Percentiles rank a stretch among this genome's conserved stretches.
These are phyloP conservation scores for Chloroclystis v-ata DNA, from an alignment of 2,888 invertebrate genomes.

Conservation along the genomic window DNA sequence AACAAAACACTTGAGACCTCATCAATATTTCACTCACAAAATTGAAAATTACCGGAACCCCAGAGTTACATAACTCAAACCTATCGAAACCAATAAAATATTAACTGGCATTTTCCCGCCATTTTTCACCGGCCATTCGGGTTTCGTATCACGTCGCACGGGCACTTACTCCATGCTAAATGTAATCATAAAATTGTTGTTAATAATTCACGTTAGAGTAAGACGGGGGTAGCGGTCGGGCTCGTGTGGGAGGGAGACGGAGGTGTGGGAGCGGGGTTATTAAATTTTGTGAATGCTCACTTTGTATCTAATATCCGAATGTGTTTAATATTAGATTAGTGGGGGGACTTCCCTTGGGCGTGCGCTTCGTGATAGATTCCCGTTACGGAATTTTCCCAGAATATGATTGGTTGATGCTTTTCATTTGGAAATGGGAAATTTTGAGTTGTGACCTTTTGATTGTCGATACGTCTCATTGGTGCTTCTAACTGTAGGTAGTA, in stretches of 20 bases:
- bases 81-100: constrained; percentile 76
- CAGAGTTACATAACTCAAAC: constrained; percentile 69
- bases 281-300: constrained; percentile 77
- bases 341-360: constrained; percentile 60
- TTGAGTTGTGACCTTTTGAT: constrained; percentile 38
- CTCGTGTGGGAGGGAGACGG: constrained; percentile 34
- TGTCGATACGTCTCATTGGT: constrained; percentile 19
- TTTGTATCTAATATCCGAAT: constrained; percentile 78
- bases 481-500: too few species aligned
- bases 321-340: constrained; percentile 78
- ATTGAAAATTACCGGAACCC: constrained; percentile 72
- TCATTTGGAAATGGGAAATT: constrained; percentile 62
- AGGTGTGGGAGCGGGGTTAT: constrained; percentile 68
- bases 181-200: constrained; percentile 78
- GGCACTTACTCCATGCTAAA: constrained; percentile 71
- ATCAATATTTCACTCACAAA: constrained; percentile 75
- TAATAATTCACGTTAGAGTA: constrained; percentile 68
- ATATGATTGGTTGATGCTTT: constrained; percentile 67
- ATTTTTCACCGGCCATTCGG: constrained; percentile 67
- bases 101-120: constrained; percentile 71
- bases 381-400: constrained; percentile 52
- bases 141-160: constrained; percentile 65
- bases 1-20: constrained; percentile 40
- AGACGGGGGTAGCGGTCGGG: constrained; percentile 31
- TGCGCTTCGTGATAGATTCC: constrained; percentile 60